These are phyloP conservation scores for Ectemnius lituratus DNA, from an alignment of 2,888 invertebrate genomes.

Conservation along the genomic window DNA sequence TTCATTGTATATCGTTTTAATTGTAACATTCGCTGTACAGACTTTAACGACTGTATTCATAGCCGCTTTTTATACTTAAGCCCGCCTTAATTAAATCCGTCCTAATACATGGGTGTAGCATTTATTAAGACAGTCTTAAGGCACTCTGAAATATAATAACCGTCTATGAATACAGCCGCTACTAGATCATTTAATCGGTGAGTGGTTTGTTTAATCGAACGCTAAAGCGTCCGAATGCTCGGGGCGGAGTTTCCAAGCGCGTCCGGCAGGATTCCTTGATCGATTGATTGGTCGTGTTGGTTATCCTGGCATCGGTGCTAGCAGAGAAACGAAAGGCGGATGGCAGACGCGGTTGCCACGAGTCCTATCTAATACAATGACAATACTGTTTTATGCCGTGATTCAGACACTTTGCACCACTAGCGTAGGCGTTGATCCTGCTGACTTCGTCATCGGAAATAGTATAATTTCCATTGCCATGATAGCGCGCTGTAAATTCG, in stretches of 20 bases:
- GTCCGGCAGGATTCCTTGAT: background rate
- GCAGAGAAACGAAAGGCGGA: background rate
- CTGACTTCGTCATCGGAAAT: conserved; percentile 72
- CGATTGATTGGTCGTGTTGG: conserved; percentile 19
- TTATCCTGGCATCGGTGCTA: background rate
- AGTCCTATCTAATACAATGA: conserved; percentile 62
- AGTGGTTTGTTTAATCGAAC: too few species aligned
- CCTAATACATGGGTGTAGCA: too few species aligned
- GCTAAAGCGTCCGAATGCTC: background rate
- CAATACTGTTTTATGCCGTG: conserved; percentile 73
- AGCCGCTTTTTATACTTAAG: too few species aligned
- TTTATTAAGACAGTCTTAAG: too few species aligned
- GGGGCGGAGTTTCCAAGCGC: background rate
- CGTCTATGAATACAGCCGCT: too few species aligned
- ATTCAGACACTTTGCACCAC: conserved; percentile 68
- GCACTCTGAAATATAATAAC: too few species aligned
- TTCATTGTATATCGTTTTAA: too few species aligned
- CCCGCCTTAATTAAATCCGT: too few species aligned
- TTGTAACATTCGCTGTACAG: too few species aligned
- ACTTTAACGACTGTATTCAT: too few species aligned
- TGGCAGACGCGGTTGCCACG: background rate
- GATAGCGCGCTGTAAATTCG: conserved; percentile 83
- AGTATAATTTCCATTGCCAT: conserved; percentile 67
- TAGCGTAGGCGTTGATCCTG: conserved; percentile 70
- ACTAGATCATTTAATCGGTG: too few species aligned